Percentiles rank a stretch among this genome's conserved stretches.
phyloP scores from a whole-genome alignment of 2,888 invertebrate species.

The Lasioglossum vierecki region DNA sequence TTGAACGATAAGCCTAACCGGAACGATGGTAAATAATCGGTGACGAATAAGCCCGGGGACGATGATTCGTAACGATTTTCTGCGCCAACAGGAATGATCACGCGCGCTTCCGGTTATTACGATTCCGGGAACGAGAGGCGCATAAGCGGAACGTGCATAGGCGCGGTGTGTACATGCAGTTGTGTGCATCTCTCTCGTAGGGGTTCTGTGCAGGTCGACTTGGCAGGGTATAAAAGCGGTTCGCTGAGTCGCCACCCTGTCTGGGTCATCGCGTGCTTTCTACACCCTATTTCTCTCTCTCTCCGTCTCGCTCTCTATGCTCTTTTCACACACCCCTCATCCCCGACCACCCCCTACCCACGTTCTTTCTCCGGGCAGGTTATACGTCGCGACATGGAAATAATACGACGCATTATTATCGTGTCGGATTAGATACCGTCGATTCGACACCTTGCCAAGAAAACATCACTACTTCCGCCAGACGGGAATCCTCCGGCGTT shows the following conservation, averaged over 20 bases:
- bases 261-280: slow-evolving; percentile 81
- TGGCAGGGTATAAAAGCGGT: slow-evolving; percentile 66
- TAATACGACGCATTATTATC: slow-evolving; percentile 66
- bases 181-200: slow-evolving; percentile 51
- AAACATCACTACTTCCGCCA: not conserved
- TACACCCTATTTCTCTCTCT: slow-evolving; percentile 52
- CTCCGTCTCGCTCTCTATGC: slow-evolving; percentile 10
- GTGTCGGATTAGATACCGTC: slow-evolving; percentile 58
- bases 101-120: slow-evolving; percentile 55
- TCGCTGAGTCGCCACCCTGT: slow-evolving; percentile 77
- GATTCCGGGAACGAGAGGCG: slow-evolving; percentile 61
- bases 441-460: slow-evolving; percentile 57
- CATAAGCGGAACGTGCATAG: slow-evolving; percentile 39
- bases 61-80: slow-evolving; percentile 62
- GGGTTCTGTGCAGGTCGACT: slow-evolving; percentile 64
- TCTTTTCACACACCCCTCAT: not conserved
- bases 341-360: not conserved
- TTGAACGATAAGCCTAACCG: slow-evolving; percentile 4
- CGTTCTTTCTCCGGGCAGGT: slow-evolving; percentile 45
- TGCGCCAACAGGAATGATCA: slow-evolving; percentile 43
- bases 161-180: slow-evolving; percentile 23
- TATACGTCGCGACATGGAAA: slow-evolving; percentile 68
- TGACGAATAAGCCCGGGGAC: not conserved
- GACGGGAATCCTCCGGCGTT: not conserved
- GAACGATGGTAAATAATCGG: slow-evolving; percentile 37